Base-by-base conservation (phyloP, 2,797 vertebrate species). In the Martes flavigula region DNA sequence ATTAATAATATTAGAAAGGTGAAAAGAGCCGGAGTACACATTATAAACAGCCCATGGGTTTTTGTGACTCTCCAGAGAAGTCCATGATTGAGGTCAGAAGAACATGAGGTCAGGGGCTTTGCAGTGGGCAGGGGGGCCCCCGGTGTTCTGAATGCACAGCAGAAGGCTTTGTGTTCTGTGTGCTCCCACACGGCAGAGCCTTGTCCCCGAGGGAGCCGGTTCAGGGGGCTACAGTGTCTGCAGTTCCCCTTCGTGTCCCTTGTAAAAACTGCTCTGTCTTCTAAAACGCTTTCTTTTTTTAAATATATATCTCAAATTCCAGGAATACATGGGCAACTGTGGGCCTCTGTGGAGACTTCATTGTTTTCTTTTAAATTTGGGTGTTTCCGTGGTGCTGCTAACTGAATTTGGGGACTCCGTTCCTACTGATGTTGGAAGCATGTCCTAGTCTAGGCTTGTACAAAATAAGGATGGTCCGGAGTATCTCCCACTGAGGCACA, bases 81-180 rank as follows among this genome's bases (percentile, higher is more conserved):
- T 56, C 46, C 18, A 4, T 23, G 27, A 23, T 64, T 35, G 60
- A 46, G n/a, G 4, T 72, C 48, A 23, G 91, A 62, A 75, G 79
- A 66, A 30, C 11, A 3, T 35, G 17, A 15, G 60, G 7, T 6
- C 25, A 38, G 13, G 10, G n/a, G 40, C 23, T 62, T 82, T 83
- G 46, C 20, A n/a, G 1, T 0, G 0, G 2, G 40, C 25, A 68
- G 9, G 62, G 79, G 43, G 30, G 32, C 51, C 15, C 15, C 15
- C 7, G 17, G 10, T 1, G 0, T 21, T 30, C 4, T 7, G 70
- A 38, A 3, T 7, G 11, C 5, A 1, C 12, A 12, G 51, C 3
- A 6, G 1, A 1, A 68, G 78, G 89, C 13, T 27, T 1, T 2
- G 21, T 38, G 78, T 60, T 30, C 21, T 54, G 25, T 3, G 1